Conservation (phyloP, 2,888 invertebrate species). For the Chymomyza fuscimana region DNA sequence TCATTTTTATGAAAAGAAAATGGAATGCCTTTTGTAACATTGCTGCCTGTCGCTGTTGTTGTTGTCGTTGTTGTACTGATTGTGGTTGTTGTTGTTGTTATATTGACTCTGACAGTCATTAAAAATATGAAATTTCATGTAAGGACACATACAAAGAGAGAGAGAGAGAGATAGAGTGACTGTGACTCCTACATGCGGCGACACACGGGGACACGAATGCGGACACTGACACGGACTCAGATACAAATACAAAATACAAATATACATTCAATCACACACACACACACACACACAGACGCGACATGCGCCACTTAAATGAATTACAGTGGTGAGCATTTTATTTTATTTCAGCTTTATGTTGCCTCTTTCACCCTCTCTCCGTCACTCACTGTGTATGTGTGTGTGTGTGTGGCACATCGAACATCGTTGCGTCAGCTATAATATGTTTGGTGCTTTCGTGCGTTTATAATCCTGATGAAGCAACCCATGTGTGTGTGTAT, state of each 20-base stretch:
- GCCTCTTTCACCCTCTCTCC: slow-evolving; percentile 8
- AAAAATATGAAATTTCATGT: slow-evolving; percentile 70
- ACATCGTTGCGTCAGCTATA: slow-evolving; percentile 3
- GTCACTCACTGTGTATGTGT: slow-evolving; percentile 26
- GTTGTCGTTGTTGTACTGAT: slow-evolving; percentile 30
- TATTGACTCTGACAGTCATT: slow-evolving; percentile 60
- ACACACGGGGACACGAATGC: slow-evolving; percentile 11
- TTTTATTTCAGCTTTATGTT: slow-evolving; percentile 10
- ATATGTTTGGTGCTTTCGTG: slow-evolving; percentile 10
- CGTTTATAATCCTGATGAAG: slow-evolving; percentile 8
- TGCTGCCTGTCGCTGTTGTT: slow-evolving; percentile 6
- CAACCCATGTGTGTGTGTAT: background rate
- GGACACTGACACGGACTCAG: background rate
- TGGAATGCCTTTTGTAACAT: slow-evolving; percentile 38
- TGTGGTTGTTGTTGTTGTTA: slow-evolving; percentile 31
- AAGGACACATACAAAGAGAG: background rate
- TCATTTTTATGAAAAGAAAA: slow-evolving; percentile 36
- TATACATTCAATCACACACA: background rate
- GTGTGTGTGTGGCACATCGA: slow-evolving; percentile 22
- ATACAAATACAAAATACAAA: background rate
- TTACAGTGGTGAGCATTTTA: slow-evolving; percentile 44
- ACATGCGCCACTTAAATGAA: slow-evolving; percentile 53
- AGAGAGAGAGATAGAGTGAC: slow-evolving; percentile 17
- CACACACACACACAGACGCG: slow-evolving; percentile 2
- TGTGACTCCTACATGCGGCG: background rate